These are phyloP conservation scores for Globodera rostochiensis DNA, from an alignment of 1,140 invertebrate species.

Conservation along the genomic window DNA sequence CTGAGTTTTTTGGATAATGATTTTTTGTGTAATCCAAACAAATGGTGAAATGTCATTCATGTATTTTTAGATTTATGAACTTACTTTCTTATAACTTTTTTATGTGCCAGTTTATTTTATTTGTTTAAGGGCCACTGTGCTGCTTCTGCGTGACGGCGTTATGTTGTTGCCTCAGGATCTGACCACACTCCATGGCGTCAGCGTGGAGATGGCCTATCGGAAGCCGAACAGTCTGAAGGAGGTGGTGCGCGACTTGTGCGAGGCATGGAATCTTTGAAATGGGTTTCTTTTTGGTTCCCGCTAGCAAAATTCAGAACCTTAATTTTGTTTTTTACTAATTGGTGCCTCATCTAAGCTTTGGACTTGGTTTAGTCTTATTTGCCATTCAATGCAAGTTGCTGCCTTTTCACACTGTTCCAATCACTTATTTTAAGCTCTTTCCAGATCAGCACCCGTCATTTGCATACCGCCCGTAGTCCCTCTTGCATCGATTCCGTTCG, in stretches of 20 bases:
- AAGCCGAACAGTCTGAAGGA: slow-evolving; percentile 36
- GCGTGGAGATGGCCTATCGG: slow-evolving; percentile 30
- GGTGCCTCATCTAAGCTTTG: background rate
- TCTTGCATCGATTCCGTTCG: background rate
- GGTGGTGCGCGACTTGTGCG: slow-evolving; percentile 41
- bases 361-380: slow-evolving; percentile 9
- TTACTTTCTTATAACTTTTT: slow-evolving; percentile 2
- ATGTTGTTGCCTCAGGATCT: slow-evolving; percentile 44
- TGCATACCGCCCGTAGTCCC: slow-evolving; percentile 23
- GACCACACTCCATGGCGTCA: slow-evolving; percentile 40
- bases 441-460: slow-evolving; percentile 23
- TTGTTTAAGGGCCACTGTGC: slow-evolving; percentile 20
- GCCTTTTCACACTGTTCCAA: no score
- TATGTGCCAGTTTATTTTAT: background rate
- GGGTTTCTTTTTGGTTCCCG: no score
- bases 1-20: background rate
- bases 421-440: no score
- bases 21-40: background rate
- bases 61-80: no score
- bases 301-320: no score
- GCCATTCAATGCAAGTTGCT: no score
- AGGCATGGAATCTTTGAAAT: slow-evolving; percentile 22
- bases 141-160: slow-evolving; percentile 47
- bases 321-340: background rate
- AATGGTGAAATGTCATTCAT: no score